A percentile compares a stretch with the other conserved stretches of the same genome.
Evolutionary conservation across 2,888 invertebrate species (phyloP).

Genomic region (Epinotia demarniana): DNA sequence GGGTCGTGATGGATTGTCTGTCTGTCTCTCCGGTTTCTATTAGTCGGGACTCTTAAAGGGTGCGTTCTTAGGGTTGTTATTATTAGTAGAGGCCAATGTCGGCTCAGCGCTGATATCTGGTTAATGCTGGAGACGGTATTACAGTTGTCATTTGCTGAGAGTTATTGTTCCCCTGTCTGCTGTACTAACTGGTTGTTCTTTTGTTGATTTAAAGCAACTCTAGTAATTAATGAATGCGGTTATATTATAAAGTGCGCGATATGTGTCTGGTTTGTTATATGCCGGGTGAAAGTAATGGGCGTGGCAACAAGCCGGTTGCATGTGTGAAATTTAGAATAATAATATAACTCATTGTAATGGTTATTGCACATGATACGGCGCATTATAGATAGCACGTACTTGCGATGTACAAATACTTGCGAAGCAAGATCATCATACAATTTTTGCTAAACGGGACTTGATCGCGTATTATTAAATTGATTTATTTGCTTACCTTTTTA

Average conservation of each 20-base stretch:
- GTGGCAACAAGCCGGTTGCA: slow-evolving; percentile 10
- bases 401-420: background rate
- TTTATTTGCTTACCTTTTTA: too few species aligned
- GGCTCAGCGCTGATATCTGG: slow-evolving; percentile 74
- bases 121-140: slow-evolving; percentile 70
- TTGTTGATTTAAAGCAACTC: slow-evolving; percentile 27
- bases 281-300: slow-evolving; percentile 14
- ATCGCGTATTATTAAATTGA: too few species aligned
- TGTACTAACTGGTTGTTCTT: slow-evolving; percentile 47
- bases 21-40: slow-evolving; percentile 82
- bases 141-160: slow-evolving; percentile 67
- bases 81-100: slow-evolving; percentile 78
- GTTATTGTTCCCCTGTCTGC: slow-evolving; percentile 55
- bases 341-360: background rate
- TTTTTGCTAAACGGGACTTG: too few species aligned
- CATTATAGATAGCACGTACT: background rate
- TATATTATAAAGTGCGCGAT: slow-evolving; percentile 14
- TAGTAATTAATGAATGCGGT: slow-evolving; percentile 21
- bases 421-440: background rate
- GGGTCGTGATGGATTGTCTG: slow-evolving; percentile 82
- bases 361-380: background rate
- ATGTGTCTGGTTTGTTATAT: background rate
- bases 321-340: slow-evolving; percentile 16
- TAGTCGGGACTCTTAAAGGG: slow-evolving; percentile 83
- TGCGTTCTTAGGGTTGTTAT: slow-evolving; percentile 71